Conservation (phyloP, 92 coral and sea anemone genomes). For the Pocillopora grandis region DNA sequence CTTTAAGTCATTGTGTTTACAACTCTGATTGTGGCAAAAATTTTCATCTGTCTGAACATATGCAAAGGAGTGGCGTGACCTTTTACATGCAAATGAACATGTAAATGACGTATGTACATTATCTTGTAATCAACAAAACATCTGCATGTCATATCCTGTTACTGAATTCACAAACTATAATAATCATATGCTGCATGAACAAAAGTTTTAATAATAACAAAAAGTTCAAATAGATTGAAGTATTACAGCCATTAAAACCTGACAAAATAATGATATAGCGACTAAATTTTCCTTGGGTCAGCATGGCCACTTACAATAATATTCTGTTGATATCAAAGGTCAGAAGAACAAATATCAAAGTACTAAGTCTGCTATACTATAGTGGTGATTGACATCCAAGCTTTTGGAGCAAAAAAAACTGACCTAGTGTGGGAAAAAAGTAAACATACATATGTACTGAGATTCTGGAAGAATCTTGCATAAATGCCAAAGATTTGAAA, state of each 20-base stretch:
- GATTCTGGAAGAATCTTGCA: background rate
- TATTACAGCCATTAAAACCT: background rate
- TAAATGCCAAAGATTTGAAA: background rate
- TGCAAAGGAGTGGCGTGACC: slow-evolving; percentile 17
- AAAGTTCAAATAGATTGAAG: background rate
- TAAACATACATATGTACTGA: background rate
- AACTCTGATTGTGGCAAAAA: background rate
- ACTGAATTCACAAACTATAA: background rate
- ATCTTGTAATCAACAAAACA: slow-evolving; percentile 14
- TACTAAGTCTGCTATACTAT: background rate
- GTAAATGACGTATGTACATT: background rate
- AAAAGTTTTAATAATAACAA: background rate
- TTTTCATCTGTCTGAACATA: background rate
- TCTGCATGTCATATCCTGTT: slow-evolving; percentile 17
- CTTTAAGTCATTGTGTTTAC: background rate
- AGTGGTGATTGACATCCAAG: background rate
- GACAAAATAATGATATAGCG: background rate
- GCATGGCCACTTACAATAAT: background rate
- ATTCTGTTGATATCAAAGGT: background rate
- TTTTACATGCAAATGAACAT: background rate
- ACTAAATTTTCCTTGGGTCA: background rate
- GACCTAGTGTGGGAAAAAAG: background rate
- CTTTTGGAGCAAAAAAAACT: background rate
- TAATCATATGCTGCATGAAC: background rate
- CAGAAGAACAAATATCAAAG: background rate